A percentile compares a stretch with the other conserved stretches of the same genome.
Conservation (phyloP, 2,888 invertebrate genomes). For the Caenorhabditis sp. region DNA sequence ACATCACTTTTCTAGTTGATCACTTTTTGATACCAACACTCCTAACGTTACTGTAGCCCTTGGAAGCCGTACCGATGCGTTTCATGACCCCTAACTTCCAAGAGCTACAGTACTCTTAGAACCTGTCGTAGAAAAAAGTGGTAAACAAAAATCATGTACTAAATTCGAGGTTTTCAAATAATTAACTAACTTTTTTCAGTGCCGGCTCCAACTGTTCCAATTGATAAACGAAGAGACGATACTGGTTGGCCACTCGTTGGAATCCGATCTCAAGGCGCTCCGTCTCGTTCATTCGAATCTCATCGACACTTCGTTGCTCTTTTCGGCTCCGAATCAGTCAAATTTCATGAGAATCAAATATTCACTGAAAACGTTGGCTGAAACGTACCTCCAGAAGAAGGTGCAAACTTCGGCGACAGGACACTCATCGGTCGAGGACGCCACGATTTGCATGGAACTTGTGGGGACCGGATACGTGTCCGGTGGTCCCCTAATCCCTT, state of each 20-base stretch:
- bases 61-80: too few relatives aligned
- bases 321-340: too few relatives aligned
- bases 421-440: not conserved
- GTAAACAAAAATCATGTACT: too few relatives aligned
- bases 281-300: constrained; percentile 82
- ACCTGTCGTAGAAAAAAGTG: too few relatives aligned
- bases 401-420: not conserved
- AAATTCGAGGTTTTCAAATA: too few relatives aligned
- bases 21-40: too few relatives aligned
- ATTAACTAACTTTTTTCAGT: constrained; percentile 23
- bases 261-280: constrained; percentile 88
- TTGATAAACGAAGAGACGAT: constrained; percentile 92
- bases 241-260: constrained; percentile 96
- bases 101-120: too few relatives aligned
- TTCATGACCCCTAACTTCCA: too few relatives aligned
- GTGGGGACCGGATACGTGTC: not conserved
- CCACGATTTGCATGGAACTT: not conserved
- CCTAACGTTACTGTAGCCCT: too few relatives aligned
- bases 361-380: not conserved
- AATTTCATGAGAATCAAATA: too few relatives aligned
- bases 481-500: not conserved
- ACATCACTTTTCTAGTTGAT: too few relatives aligned
- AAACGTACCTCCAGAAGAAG: not conserved
- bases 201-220: constrained; percentile 83
- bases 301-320: constrained; percentile 94